These are phyloP conservation scores for Sycophaga agraensis DNA, from an alignment of 1,140 invertebrate genomes.

Conservation along the genomic window DNA sequence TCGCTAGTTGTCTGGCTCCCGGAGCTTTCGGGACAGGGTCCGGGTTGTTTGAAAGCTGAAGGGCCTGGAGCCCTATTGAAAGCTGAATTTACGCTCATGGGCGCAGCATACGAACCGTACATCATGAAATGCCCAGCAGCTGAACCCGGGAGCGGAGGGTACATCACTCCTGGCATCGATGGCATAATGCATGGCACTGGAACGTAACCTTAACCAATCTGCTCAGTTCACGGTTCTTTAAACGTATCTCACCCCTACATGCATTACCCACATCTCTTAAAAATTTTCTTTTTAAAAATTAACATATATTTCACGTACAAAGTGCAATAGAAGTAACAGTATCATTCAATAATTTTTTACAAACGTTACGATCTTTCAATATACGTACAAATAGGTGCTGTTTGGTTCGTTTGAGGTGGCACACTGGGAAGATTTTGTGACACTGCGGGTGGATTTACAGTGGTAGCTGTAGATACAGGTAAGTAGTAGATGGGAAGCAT, in stretches of 20 bases:
- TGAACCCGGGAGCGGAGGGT: conserved; percentile 56
- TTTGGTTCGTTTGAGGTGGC: conserved; percentile 31
- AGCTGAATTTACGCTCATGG: background rate
- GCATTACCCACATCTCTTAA: too few relatives aligned
- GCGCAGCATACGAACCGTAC: conserved; percentile 44
- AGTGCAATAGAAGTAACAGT: too few relatives aligned
- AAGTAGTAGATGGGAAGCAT: conserved; percentile 67
- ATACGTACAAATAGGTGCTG: conserved; percentile 40
- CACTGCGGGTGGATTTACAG: conserved; percentile 18
- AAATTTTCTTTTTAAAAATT: too few relatives aligned
- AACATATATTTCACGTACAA: too few relatives aligned
- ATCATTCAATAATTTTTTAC: too few relatives aligned
- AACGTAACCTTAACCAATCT: conserved; percentile 28
- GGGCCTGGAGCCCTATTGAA: background rate
- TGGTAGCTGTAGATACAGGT: conserved; percentile 48
- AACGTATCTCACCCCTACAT: too few relatives aligned
- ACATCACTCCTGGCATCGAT: conserved; percentile 61
- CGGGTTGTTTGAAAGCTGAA: too few relatives aligned
- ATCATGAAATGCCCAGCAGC: conserved; percentile 48
- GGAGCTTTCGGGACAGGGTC: conserved; percentile 50
- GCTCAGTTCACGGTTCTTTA: background rate
- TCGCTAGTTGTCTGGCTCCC: conserved; percentile 64
- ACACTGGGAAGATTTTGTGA: conserved; percentile 38
- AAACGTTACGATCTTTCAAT: too few relatives aligned
- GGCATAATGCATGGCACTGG: conserved; percentile 39